Evolutionary conservation across 2,113 vertebrate species (phyloP).

Genomic region (Illadopsis cleaveri): DNA sequence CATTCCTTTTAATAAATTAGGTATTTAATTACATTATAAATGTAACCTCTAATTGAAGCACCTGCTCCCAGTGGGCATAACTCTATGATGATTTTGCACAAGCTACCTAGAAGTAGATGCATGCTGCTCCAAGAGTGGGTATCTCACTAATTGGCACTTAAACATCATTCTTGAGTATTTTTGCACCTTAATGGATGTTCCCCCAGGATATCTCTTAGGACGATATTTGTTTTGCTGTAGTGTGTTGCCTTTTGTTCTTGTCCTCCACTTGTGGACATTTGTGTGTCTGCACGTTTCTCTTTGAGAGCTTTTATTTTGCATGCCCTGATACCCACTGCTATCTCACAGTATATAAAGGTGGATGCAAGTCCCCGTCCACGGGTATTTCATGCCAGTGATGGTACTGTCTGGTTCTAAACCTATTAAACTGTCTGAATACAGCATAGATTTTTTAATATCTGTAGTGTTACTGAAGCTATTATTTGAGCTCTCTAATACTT

Average conservation of each 20-base stretch:
- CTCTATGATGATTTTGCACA: neutral
- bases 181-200: neutral
- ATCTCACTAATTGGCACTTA: constrained; percentile 26
- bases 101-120: neutral
- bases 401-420: neutral
- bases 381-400: neutral
- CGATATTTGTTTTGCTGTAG: neutral
- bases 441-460: neutral
- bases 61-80: constrained; percentile 1
- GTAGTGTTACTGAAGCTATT: neutral
- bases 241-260: neutral
- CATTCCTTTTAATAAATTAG: constrained; percentile 50
- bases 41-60: constrained; percentile 57
- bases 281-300: neutral
- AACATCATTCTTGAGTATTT: neutral
- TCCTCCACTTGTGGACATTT: neutral
- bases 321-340: neutral
- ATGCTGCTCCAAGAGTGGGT: neutral
- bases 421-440: neutral
- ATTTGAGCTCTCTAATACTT: neutral
- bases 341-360: neutral
- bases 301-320: neutral
- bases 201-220: neutral
- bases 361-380: neutral
- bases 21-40: constrained; percentile 63